Base-by-base conservation (phyloP, 2,797 vertebrate species). In the Catharus ustulatus region DNA sequence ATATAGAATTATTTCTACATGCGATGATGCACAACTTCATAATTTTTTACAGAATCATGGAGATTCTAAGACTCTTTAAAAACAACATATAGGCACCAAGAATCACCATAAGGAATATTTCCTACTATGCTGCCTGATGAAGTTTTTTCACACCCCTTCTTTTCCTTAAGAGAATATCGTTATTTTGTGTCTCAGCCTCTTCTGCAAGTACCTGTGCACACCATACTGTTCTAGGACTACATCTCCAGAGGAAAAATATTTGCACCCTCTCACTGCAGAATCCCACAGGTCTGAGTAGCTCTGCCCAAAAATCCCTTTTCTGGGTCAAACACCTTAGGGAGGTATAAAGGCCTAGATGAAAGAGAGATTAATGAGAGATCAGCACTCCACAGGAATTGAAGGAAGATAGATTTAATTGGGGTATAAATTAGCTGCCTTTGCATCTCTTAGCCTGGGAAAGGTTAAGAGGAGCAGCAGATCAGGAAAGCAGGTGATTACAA, bases 391-490 rank as follows among this genome's bases (percentile, higher is more conserved):
- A 95, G 95, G 77, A 86, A 61, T 0, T 1, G 17, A 86, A 69
- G 62, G 30, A 69, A 93, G 26, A 14, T 36, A 40, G 43, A 52
- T 15, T 86, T 95, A 93, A 95, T 84, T 92, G 69, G 74, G 6
- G 57, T 27, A 4, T 66, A 75, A 93, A 91, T 93, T 91, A 93
- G 46, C 22, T 38, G 23, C 55, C 27, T 30, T 89, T 88, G 26
- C 27, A 75, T 86, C 58, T 92, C 90, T 88, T 55, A 84, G 10
- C 30, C 13, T 72, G 20, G 27, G 86, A 94, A 94, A 96, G 62
- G 84, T 93, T 94, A 91, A 81, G 62, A 80, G 34, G n/a, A 90
- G 22, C 34, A 82, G 40, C 66, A 87, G 43, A 90, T 89, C 24
- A 92, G 69, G 46, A 88, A 88, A 84, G 6, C 12, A 84, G 32